These are phyloP conservation scores for Ageneiosus marmoratus DNA, from an alignment of 2,113 vertebrate genomes.

Conservation along the genomic window DNA sequence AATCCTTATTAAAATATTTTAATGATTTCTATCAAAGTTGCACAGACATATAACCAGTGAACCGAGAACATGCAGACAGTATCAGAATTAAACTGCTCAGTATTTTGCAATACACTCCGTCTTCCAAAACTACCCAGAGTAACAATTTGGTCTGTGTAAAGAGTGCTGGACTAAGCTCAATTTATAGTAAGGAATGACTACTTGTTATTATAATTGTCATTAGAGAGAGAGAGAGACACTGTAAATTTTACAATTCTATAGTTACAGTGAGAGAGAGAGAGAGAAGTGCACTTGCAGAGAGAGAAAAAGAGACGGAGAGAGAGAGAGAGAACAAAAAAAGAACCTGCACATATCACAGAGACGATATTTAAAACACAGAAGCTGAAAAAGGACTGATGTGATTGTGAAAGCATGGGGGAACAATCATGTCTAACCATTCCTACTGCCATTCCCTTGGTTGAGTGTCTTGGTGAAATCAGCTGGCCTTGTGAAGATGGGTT, in stretches of 20 bases:
- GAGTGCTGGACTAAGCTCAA: conserved; percentile 48
- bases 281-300: conserved; percentile 77
- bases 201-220: conserved; percentile 64
- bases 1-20: background rate
- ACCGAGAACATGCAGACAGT: background rate
- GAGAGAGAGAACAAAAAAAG: conserved; percentile 39
- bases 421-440: background rate
- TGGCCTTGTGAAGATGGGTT: background rate
- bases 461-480: background rate
- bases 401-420: background rate
- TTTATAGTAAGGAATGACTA: conserved; percentile 66
- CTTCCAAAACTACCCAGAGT: background rate
- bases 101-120: background rate
- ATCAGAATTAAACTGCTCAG: background rate
- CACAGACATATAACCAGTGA: background rate
- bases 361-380: conserved; percentile 32
- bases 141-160: background rate
- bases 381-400: background rate
- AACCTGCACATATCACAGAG: conserved; percentile 24
- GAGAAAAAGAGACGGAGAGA: background rate
- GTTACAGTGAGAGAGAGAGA: conserved; percentile 71
- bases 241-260: conserved; percentile 72
- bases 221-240: conserved; percentile 66
- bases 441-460: background rate
- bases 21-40: background rate